Evolutionary conservation across 2,888 invertebrate genomes (phyloP), one percentile per base, ranked within the genome.

Genomic region (Acanthococcus lagerstroemiae): DNA sequence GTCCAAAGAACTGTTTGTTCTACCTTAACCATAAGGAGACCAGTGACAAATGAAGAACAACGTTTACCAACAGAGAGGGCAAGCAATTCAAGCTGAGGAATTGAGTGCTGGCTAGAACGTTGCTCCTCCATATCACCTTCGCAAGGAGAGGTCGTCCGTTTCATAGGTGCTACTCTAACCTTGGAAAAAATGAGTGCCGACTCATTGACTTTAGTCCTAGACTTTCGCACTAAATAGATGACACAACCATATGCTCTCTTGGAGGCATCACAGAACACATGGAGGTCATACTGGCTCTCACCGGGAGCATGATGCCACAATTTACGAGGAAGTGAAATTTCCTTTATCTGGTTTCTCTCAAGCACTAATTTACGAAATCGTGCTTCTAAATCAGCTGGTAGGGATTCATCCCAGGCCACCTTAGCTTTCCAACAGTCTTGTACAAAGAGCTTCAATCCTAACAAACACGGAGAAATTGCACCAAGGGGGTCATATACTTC

Each of bases 351-450:
- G 24, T 55, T 9, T 19, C 17, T 15, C 37, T 27, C 6, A 57
- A 15, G 7, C 15, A 22, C 6, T 24, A 54, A 22, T 24, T 54
- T 54, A 21, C 15, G 54, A 9, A 15, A 54, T 12, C 17, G 15
- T 22, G 25, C 25, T n/a, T 9, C 24, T 5, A 45, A 45, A 21
- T 21, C 17, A 30, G 15, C 15, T 6, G 22, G 19, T 12, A 21
- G 12, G 12, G 22, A 12, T 21, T 21, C 12, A 21, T 57, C 24
- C 57, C 57, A 57, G 1, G 44, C 45, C 6, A 24, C 26, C n/a
- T 24, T 57, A 22, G 9, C 24, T 24, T 57, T 57, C 57, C 57
- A 57, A 24, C 57, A 57, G 7, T 44, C 25, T 24, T 57, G 57
- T 1, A 56, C 30, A 0, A 56, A 19, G 12, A 56, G n/a, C 9